phyloP scores from a whole-genome alignment of 2,888 invertebrate species.

The Cheilosia scutellata region DNA sequence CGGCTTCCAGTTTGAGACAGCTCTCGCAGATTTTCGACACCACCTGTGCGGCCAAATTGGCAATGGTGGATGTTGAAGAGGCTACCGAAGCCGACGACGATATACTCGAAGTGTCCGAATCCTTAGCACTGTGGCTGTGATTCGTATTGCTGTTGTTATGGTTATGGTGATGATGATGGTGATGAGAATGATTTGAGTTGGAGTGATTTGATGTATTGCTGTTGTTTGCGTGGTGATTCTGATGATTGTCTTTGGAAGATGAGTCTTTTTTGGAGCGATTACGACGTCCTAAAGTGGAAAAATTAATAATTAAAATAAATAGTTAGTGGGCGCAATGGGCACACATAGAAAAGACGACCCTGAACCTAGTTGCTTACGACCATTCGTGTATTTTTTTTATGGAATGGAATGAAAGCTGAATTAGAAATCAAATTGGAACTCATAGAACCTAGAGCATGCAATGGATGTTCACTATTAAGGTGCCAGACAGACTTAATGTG shows the following conservation, averaged over 20 bases:
- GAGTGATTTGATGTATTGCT: slow-evolving; percentile 72
- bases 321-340: neutral
- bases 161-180: slow-evolving; percentile 66
- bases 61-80: slow-evolving; percentile 80
- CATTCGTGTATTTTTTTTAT: too few relatives aligned
- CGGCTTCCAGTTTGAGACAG: slow-evolving; percentile 83
- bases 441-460: too few relatives aligned
- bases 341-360: neutral
- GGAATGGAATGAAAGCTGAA: too few relatives aligned
- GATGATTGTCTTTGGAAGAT: slow-evolving; percentile 84
- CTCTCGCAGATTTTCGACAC: slow-evolving; percentile 84
- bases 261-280: slow-evolving; percentile 83
- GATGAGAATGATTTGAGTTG: slow-evolving; percentile 67
- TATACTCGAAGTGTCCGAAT: slow-evolving; percentile 77
- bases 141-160: slow-evolving; percentile 75
- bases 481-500: too few relatives aligned
- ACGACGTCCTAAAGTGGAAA: slow-evolving; percentile 80
- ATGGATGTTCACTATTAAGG: too few relatives aligned
- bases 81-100: slow-evolving; percentile 81
- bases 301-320: neutral
- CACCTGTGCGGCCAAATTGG: slow-evolving; percentile 83
- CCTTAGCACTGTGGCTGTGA: slow-evolving; percentile 66
- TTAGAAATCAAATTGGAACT: too few relatives aligned
- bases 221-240: slow-evolving; percentile 78
- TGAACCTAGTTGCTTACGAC: too few relatives aligned